Evolutionary conservation across 2,113 vertebrate species (phyloP), one percentile per base, ranked within the genome.

Genomic region (Hydropotes inermis): DNA sequence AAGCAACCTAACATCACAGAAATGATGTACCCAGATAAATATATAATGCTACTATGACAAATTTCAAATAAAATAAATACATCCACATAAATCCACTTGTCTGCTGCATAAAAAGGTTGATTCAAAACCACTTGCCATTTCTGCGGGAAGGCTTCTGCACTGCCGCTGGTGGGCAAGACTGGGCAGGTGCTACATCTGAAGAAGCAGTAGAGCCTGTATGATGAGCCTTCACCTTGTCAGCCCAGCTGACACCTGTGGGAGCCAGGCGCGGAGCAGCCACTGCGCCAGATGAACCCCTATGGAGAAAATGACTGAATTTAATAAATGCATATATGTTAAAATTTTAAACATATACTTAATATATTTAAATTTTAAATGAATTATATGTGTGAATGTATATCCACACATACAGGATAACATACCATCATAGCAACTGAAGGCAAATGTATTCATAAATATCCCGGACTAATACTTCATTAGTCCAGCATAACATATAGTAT

Each of bases 171-270:
- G 98, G 92, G 13, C 95, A 98, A 30, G 97, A 55, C 39, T 98
- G 98, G 39, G 92, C 47, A 36, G 98, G 17, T 6, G 74, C 83
- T n/a, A 95, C 78, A 70, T 99, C 98, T 45, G 97, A 90, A 58
- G 14, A 95, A 54, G 98, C 96, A 64, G 98, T 90, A 19, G 99
- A 98, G 52, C 93, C 97, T 9, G 99, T 98, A 30, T 99, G 99
- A 97, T 99, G 99, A 96, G 99, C 99, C 98, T 99, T 99, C 3
- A 99, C 99, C 97, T 99, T 99, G 97, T 99, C 99, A 1, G 99
- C 99, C 99, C 99, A 99, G 96, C 99, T 99, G 23, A 99, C 99
- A 88, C 99, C 99, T 14, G 99, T 97, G 93, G 99, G 99, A 96
- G 99, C 99, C 97, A 99, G 98, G 23, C 99, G 99, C 0, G 99